phyloP scores from a whole-genome alignment of 2,888 invertebrate genomes.

The Apodemia duryi region DNA sequence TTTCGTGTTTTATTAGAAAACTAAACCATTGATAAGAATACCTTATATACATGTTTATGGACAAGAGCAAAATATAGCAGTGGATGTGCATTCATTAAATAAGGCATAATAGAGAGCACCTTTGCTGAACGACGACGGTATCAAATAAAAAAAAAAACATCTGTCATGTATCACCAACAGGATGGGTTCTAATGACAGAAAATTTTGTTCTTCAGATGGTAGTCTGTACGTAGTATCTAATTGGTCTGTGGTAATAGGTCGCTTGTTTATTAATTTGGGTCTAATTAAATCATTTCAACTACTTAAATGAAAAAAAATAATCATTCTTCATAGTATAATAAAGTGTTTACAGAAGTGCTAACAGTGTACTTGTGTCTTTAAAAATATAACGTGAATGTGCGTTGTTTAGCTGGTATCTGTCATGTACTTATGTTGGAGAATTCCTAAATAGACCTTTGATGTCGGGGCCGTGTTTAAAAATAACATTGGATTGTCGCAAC shows the following conservation, averaged over 20 bases:
- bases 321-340: constrained; percentile 30
- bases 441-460: constrained; percentile 73
- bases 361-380: constrained; percentile 37
- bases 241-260: constrained; percentile 25
- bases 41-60: no score
- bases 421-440: constrained; percentile 63
- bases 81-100: no score
- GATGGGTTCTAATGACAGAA: no score
- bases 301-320: constrained; percentile 26
- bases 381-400: constrained; percentile 48
- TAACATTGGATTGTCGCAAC: constrained; percentile 66
- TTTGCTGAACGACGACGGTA: no score
- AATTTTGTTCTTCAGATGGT: no score
- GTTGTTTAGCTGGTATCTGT: constrained; percentile 55
- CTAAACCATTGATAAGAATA: no score
- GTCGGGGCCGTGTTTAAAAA: constrained; percentile 74
- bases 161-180: no score
- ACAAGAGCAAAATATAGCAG: no score
- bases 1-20: no score
- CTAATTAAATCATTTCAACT: constrained; percentile 35
- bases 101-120: no score
- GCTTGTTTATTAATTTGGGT: constrained; percentile 28
- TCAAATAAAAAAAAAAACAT: no score
- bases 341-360: constrained; percentile 28
- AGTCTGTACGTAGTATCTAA: no score